These are phyloP conservation scores for Lathamus discolor DNA, from an alignment of 2,113 vertebrate species.

Conservation along the genomic window DNA sequence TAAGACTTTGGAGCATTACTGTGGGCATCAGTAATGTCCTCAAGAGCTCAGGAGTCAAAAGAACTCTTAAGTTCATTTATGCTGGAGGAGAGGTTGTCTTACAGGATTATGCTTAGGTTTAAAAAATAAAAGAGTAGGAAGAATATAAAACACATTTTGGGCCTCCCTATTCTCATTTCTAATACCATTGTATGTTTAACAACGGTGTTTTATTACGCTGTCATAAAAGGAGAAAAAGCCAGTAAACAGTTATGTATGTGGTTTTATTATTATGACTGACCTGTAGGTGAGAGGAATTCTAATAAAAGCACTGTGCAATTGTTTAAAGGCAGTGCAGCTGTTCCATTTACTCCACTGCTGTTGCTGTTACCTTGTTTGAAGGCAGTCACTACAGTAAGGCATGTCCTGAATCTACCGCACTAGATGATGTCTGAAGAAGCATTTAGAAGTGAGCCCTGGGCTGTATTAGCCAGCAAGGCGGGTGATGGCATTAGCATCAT, in stretches of 20 bases:
- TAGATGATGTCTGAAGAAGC: background rate
- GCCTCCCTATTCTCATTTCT: background rate
- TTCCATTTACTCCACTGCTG: background rate
- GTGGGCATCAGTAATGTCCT: background rate
- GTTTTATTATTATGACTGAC: slow-evolving; percentile 15
- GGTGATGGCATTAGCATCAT: background rate
- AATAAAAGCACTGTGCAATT: background rate
- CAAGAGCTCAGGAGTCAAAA: background rate
- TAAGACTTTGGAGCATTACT: background rate
- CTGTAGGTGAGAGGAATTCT: background rate
- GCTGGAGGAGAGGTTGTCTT: background rate
- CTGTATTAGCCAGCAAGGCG: background rate
- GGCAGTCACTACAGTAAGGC: background rate
- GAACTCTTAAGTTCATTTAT: background rate
- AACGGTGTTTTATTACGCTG: slow-evolving; percentile 14
- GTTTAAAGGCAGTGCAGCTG: background rate
- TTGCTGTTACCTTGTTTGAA: background rate
- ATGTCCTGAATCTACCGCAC: background rate
- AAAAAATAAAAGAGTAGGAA: slow-evolving; percentile 40
- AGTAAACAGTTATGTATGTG: background rate
- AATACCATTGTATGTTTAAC: background rate
- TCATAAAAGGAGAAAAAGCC: slow-evolving; percentile 16
- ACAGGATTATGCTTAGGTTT: slow-evolving; percentile 4
- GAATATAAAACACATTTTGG: slow-evolving; percentile 17
- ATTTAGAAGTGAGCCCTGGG: background rate